phyloP scores from a whole-genome alignment of 1,140 invertebrate species.

The Zaprionus nigranus region DNA sequence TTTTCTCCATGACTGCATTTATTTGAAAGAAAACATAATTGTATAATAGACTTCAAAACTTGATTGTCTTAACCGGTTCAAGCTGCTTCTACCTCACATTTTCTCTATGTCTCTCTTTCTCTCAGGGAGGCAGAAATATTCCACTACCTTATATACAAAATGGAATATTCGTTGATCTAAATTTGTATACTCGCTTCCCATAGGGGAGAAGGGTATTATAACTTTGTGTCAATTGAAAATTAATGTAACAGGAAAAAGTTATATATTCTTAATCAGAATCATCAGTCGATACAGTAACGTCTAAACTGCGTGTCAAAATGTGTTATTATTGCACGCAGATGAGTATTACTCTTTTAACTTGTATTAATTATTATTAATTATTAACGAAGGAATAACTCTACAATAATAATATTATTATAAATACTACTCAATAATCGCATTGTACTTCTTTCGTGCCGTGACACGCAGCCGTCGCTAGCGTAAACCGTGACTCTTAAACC shows the following conservation, averaged over 20 bases:
- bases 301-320: too few species aligned
- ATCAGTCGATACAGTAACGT: too few species aligned
- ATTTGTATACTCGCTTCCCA: too few species aligned
- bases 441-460: background rate
- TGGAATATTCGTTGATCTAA: background rate
- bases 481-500: slow-evolving; percentile 25
- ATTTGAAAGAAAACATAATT: background rate
- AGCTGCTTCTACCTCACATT: background rate
- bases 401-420: background rate
- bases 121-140: background rate
- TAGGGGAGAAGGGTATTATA: too few species aligned
- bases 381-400: too few species aligned
- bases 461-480: slow-evolving; percentile 5
- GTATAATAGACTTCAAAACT: slow-evolving; percentile 11
- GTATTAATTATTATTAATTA: too few species aligned
- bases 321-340: too few species aligned
- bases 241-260: too few species aligned
- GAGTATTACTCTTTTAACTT: too few species aligned
- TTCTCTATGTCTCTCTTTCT: background rate
- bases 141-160: background rate
- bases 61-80: slow-evolving; percentile 20
- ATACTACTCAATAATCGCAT: background rate
- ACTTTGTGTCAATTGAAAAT: too few species aligned
- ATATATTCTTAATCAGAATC: too few species aligned
- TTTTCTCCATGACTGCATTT: slow-evolving; percentile 6